Base-by-base conservation (phyloP, 2,888 invertebrate species). In the Autographa gamma region DNA sequence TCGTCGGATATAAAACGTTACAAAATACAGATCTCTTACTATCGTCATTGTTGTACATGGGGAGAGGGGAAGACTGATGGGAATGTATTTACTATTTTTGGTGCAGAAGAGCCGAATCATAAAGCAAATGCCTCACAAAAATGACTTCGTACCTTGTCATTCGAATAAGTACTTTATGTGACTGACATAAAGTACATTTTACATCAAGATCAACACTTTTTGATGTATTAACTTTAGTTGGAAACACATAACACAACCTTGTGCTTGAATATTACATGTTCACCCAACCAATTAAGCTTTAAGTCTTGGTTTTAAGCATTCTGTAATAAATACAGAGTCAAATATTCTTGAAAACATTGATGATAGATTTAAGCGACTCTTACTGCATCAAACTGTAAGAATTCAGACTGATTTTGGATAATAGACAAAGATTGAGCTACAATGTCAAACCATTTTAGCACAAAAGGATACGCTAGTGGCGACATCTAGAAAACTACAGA, bases 21-120 rank as follows among this genome's bases (percentile, higher is more conserved):
- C 80, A 84, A 86, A 86, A 87, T 79, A 82, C 82, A 80, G 69
- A 77, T 83, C 69, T 80, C 68, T 85, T 69, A 70, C 67, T 76
- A 84, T 81, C 70, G 64, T 80, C 67, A 63, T 64, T 77, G 61
- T 84, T 82, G 78, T 86, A 81, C 84, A 84, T 73, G 59, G n/a
- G 64, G 59, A 56, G 64, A 52, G 34, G 59, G 80, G 80, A 82
- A 86, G 80, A 85, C 80, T 72, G 76, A 43, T 70, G 74, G 86
- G 78, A 83, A 86, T 84, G 73, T 71, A n/a, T 14, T 5, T 38
- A 11, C 6, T n/a, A n/a, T n/a, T 5, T 14, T 48, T n/a, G 48
- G n/a, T 48, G n/a, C 48, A 48, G 48, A 48, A 48, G 8, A n/a
- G n/a, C n/a, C 11, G 38, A 38, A 38, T 38, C 38, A 11, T 38